phyloP scores from a whole-genome alignment of 2,113 vertebrate genomes.

The zebrafish (Danio rerio) region DNA sequence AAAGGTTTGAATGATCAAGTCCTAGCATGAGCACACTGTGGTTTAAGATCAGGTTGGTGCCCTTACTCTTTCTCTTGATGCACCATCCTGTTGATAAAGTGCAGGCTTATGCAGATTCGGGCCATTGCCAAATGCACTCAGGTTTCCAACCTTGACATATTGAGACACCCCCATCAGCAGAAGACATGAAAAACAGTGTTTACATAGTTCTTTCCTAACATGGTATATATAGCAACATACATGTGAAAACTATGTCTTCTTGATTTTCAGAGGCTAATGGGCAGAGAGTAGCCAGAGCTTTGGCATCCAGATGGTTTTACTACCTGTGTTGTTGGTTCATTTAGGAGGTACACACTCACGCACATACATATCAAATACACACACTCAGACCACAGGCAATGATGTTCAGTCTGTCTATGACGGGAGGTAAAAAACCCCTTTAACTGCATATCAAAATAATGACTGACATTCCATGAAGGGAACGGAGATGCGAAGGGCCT shows the following conservation, averaged over 20 bases:
- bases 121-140: constrained; percentile 15
- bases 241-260: neutral
- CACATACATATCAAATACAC: neutral
- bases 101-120: constrained; percentile 6
- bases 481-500: neutral
- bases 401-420: neutral
- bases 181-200: neutral
- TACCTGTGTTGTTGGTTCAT: neutral
- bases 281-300: neutral
- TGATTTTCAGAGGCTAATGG: constrained; percentile 18
- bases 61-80: constrained; percentile 14
- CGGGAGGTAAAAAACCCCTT: constrained; percentile 41
- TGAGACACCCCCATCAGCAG: neutral
- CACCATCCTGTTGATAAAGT: no score
- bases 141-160: constrained; percentile 17
- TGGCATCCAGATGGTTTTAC: constrained; percentile 7
- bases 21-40: neutral
- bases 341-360: constrained; percentile 3
- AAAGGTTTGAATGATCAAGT: constrained; percentile 7
- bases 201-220: constrained; percentile 1
- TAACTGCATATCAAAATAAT: constrained; percentile 34
- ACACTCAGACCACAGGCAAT: constrained; percentile 2
- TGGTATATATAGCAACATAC: neutral
- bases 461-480: constrained; percentile 28
- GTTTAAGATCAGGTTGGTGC: constrained; percentile 1